Evolutionary conservation across 2,797 vertebrate species (phyloP).

Genomic region (Lutjanus campechanus): DNA sequence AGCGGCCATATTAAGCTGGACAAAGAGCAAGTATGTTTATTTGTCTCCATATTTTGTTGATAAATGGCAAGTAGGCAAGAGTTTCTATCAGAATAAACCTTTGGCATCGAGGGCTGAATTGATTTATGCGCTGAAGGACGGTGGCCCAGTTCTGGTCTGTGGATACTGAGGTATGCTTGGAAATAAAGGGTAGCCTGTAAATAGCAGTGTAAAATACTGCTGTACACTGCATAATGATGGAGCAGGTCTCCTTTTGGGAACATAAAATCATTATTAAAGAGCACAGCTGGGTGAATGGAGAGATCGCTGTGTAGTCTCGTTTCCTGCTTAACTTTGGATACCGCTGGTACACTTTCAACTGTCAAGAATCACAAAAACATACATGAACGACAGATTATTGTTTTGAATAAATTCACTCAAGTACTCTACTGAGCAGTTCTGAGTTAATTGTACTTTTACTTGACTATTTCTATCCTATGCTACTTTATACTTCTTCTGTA

Average conservation of each 20-base stretch:
- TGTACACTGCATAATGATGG: constrained; percentile 58
- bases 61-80: constrained; percentile 15
- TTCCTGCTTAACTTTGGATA: not conserved
- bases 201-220: constrained; percentile 54
- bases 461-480: too few species aligned
- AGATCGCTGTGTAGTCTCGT: not conserved
- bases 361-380: not conserved
- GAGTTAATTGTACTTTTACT: too few species aligned
- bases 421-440: too few species aligned
- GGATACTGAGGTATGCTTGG: constrained; percentile 46
- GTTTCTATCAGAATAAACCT: constrained; percentile 12
- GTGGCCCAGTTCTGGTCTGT: constrained; percentile 49
- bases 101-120: constrained; percentile 20
- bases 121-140: constrained; percentile 21
- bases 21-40: not conserved
- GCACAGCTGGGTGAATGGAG: constrained; percentile 14
- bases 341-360: not conserved
- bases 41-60: constrained; percentile 1
- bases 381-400: too few species aligned
- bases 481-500: too few species aligned
- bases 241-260: constrained; percentile 41
- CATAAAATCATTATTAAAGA: constrained; percentile 47
- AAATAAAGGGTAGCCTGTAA: constrained; percentile 47
- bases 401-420: too few species aligned
- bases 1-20: not conserved